Evolutionary conservation across 1,140 invertebrate species (phyloP), one percentile per base, ranked within the genome.

Genomic region (Polypedilum vanderplanki): DNA sequence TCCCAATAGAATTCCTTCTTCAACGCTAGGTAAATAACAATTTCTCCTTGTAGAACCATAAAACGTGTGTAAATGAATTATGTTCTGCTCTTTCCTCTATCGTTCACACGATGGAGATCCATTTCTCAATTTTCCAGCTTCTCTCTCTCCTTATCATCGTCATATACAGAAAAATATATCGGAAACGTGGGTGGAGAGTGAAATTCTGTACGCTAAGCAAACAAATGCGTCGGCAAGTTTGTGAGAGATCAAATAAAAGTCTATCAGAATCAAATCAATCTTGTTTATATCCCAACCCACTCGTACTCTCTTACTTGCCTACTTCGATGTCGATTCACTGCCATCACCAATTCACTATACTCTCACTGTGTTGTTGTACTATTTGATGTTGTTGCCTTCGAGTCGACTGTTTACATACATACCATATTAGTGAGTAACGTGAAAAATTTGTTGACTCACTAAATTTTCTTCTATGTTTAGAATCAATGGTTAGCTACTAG

Each of bases 381-480:
- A 57, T 17, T 15, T 57, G 10, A 57, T 57, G 10, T 57, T 57
- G 10, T 17, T 57, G 10, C 10, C 46, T 57, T 33, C 24, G 24
- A 33, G 24, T 33, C 24, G 12, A 57, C 65, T 70, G 17, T 70
- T 70, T 70, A 70, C 17, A 70, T 70, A 22, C 17, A 18, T 18
- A 20, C n/a, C n/a, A 15, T 17, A 57, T 57, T 57, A 17, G n/a
- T 15, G 65, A 8, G 15, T 70, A 17, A 57, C 15, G 46, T 57
- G 46, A 57, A 70, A 70, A 70, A 70, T 70, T 70, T 70, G 65
- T 70, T 70, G 65, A 70, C 65, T 70, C 20, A 70, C 65, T 70
- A 18, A 9, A 57, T 8, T 1, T 57, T n/a, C n/a, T 7, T 70
- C 46, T n/a, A 57, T 57, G n/a, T 15, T 33, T 57, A 57, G 12